Conservation (phyloP, 2,113 vertebrate genomes). For the Festucalex cinctus region DNA sequence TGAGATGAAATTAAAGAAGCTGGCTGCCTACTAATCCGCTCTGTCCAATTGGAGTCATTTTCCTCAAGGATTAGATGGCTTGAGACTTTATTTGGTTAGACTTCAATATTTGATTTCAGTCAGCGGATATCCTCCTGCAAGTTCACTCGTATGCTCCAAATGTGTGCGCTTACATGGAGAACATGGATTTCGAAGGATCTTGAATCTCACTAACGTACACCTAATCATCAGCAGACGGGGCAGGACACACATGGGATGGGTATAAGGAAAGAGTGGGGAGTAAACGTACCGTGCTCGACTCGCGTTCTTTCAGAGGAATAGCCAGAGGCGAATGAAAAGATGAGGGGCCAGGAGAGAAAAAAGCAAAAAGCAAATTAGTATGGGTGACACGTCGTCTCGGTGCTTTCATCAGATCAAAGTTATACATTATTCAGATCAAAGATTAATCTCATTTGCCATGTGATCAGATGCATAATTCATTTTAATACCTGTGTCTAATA, state of each 20-base stretch:
- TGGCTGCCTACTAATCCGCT: constrained; percentile 64
- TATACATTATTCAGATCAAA: neutral
- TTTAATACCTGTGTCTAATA: neutral
- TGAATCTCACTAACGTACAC: constrained; percentile 46
- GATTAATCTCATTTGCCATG: neutral
- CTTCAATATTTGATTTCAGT: constrained; percentile 68
- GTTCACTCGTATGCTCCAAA: constrained; percentile 34
- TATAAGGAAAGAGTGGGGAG: neutral
- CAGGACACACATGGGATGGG: constrained; percentile 18
- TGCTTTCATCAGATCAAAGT: constrained; percentile 3
- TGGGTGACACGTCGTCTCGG: constrained; percentile 11
- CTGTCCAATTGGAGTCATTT: constrained; percentile 65
- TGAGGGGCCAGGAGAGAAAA: constrained; percentile 61
- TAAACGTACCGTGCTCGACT: constrained; percentile 88
- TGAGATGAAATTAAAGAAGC: constrained; percentile 75
- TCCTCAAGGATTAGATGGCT: constrained; percentile 71
- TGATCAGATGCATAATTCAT: neutral
- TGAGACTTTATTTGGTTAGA: constrained; percentile 61
- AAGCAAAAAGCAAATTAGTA: constrained; percentile 64
- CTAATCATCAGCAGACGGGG: constrained; percentile 50
- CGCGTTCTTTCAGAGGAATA: constrained; percentile 80
- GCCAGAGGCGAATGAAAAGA: constrained; percentile 61
- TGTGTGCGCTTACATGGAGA: constrained; percentile 42
- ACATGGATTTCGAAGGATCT: constrained; percentile 40
- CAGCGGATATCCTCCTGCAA: constrained; percentile 39